Evolutionary conservation across 1,140 invertebrate species (phyloP), one percentile per base, ranked within the genome.

Genomic region (Zelostemma sp.): DNA sequence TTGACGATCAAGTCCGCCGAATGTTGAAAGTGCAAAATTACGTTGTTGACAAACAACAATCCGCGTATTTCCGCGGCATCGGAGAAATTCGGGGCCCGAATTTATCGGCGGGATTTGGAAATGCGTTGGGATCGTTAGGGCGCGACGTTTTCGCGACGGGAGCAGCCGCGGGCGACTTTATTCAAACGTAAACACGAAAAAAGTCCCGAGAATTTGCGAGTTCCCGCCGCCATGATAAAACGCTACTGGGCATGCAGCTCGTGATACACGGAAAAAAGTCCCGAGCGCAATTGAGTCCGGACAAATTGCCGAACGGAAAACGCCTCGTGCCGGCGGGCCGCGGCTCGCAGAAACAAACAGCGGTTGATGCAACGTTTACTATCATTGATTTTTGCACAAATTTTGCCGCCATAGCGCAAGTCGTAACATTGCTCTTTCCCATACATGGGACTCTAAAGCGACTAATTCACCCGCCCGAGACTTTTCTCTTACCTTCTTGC

Each of bases 401-500:
- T 78, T 80, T 79, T 76, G 67, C 78, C 78, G 80, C 80, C 78
- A 82, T 81, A 67, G 73, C 76, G 74, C 74, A 75, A 72, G 57
- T 60, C 55, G 47, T 9, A 17, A 40, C 19, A 8, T 50, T 45
- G 28, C 16, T 28, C 1, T 9, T 40, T 19, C 45, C 8, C 11
- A 51, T 6, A 14, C 11, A 53, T 28, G 33, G 21, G 21, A 25
- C 21, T 25, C 8, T 25, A 25, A 25, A 25, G 8, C 21, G n/a
- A 25, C 21, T 25, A 25, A 25, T 3, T 25, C 21, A 25, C 21
- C 8, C 21, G 21, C 18, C 56, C 28, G 47, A 16, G 48, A 12
- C 49, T 43, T 6, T 15, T 49, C 9, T 16, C 69, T 73, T 63
- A 78, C 72, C 74, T 74, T 53, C 43, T 47, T 55, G 57, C 28